Evolutionary conservation across 2,888 invertebrate genomes (phyloP).

Genomic region (Caenorhabditis sp.): DNA sequence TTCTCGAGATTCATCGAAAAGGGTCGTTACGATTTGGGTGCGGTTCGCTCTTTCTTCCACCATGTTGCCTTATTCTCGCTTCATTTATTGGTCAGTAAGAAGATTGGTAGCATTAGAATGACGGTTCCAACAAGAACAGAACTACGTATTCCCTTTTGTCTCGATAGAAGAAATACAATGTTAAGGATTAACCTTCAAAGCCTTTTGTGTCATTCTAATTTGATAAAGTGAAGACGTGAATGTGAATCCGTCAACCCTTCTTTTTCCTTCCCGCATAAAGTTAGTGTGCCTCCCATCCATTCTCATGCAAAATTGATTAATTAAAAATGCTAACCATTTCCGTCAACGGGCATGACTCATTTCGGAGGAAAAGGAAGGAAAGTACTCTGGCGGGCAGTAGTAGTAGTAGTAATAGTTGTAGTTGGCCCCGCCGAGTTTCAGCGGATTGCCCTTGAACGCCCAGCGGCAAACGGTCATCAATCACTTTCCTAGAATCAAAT

Average conservation of each 20-base stretch:
- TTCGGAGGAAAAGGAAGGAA: constrained; percentile 6
- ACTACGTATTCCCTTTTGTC: constrained; percentile 1
- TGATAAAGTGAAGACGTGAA: constrained; percentile 27
- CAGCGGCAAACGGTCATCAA: constrained; percentile 50
- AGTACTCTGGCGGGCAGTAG: background rate
- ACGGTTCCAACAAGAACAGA: background rate
- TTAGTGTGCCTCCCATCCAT: constrained; percentile 12
- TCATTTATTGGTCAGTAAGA: background rate
- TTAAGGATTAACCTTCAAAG: constrained; percentile 45
- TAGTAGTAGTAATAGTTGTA: background rate
- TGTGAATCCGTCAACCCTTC: constrained; percentile 2
- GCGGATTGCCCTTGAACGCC: constrained; percentile 48
- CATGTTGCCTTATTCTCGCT: background rate
- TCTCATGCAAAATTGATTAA: constrained; percentile 52
- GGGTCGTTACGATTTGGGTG: constrained; percentile 1
- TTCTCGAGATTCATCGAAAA: background rate
- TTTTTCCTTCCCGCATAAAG: background rate
- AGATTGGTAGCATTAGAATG: background rate
- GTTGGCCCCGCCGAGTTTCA: constrained; percentile 16
- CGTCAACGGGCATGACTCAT: constrained; percentile 35
- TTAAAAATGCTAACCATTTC: constrained; percentile 51
- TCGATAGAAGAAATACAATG: background rate
- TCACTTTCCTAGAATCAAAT: constrained; percentile 59
- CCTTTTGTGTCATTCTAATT: constrained; percentile 41
- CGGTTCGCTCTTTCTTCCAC: constrained; percentile 2